Base-by-base conservation (phyloP, 2,888 invertebrate species). In the Chorisops tibialis region DNA sequence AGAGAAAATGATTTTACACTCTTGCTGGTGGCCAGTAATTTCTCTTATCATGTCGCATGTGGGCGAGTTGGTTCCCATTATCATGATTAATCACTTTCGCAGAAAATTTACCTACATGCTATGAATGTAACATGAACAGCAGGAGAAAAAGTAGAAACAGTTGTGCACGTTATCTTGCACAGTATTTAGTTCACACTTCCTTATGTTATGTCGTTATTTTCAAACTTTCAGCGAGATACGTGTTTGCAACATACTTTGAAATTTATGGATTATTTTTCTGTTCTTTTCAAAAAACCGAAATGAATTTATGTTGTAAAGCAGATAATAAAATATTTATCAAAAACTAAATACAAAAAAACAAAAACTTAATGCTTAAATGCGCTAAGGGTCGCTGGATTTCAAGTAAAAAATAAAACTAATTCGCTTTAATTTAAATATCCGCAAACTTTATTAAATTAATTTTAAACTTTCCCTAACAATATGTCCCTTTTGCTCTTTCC, bases 71-170 rank as follows among this genome's bases (percentile, higher is more conserved):
- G 61, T 63, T 54, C 56, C 45, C 60, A 60, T 63, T 60, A 63
- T 61, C 60, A 63, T 63, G 63, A 63, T 63, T 63, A 63, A 63
- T 63, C 48, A 50, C 61, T 61, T 49, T 45, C 50, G 56, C 56
- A 43, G 56, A 56, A 56, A 56, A 56, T 56, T 56, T 35, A 24
- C 56, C 45, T 30, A 21, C 30, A 45, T 45, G 4, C 43, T 9
- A 45, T 16, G 43, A 45, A 45, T n/a, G 7, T 21, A 11, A 47
- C n/a, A n/a, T 47, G 22, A 7, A 19, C 18, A 47, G 48, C 22
- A n/a, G n/a, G 30, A 9, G 49, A 12, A 30, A 7, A 18, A 14
- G 19, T 21, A 52, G 52, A 21, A 52, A 11, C 43, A 24, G 18
- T 9, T 45, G 30, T 24, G 35, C 3, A 24, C 41, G 43, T 18